Conservation (phyloP, 2,113 vertebrate species). For the Lonchura striata region DNA sequence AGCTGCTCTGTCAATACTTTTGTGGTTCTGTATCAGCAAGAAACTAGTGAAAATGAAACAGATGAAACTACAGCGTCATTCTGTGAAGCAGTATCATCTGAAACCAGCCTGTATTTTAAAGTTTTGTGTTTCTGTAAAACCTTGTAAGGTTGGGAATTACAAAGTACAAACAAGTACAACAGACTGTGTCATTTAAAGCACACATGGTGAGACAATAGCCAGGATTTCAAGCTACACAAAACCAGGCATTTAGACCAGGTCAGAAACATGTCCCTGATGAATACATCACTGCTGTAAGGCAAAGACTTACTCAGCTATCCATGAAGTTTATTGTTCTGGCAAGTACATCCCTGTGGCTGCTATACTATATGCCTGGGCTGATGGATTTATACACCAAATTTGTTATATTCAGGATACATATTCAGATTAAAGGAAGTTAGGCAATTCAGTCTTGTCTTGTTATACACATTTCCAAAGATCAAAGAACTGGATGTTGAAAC, state of each 20-base stretch:
- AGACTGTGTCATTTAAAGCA: not conserved
- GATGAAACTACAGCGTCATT: not conserved
- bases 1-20: not conserved
- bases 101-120: not conserved
- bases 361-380: not conserved
- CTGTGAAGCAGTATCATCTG: not conserved
- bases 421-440: not conserved
- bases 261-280: not conserved
- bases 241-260: not conserved
- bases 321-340: not conserved
- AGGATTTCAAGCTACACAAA: not conserved
- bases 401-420: not conserved
- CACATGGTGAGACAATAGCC: not conserved
- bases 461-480: not conserved
- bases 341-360: not conserved
- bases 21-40: not conserved
- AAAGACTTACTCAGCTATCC: not conserved
- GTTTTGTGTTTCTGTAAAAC: not conserved
- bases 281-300: not conserved
- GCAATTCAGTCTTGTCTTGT: not conserved
- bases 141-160: not conserved
- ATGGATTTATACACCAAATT: not conserved
- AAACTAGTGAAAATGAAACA: constrained; percentile 9
- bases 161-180: not conserved
- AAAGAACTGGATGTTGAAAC: not conserved